Evolutionary conservation across 2,888 invertebrate species (phyloP), one percentile per base, ranked within the genome.

Genomic region (Anorthoa munda): DNA sequence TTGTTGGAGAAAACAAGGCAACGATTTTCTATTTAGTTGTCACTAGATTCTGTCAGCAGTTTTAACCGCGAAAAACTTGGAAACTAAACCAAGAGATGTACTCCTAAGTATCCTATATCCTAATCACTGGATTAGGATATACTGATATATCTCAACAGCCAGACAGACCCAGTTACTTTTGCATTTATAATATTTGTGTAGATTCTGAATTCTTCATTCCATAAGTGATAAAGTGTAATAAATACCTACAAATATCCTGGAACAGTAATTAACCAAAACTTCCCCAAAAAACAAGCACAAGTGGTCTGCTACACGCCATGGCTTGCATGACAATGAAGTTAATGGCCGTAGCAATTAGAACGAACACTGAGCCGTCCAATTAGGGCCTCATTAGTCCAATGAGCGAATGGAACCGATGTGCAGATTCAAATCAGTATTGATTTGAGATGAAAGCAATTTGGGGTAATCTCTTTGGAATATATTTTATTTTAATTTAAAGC

Each of bases 321-420:
- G 77, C 64, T 72, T 80, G 85, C 83, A 85, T 85, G 64, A 85
- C 85, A 85, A 85, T 85, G 85, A 84, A 73, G 69, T 78, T 85
- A 85, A 85, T 84, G 69, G 76, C 66, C 63, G 31, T 53, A 63
- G 82, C 85, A 85, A 85, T 85, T 85, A 85, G 82, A 80, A 68
- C 66, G 58, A 65, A 72, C 82, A 68, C 77, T 72, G 83, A 85
- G 71, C 81, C 75, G 56, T 75, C 70, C 84, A 85, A 86, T 86
- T 84, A 85, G 72, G 72, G 75, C 69, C 75, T 79, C 82, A 85
- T 85, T 85, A 85, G 82, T 68, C 58, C 67, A 78, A 68, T 77
- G 74, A 82, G 81, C 66, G 53, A 77, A 82, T 72, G 70, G 66
- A 83, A 72, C 74, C 68, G 56, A 77, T 82, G 73, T 83, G 70